Percentiles rank a stretch among this genome's conserved stretches.
Evolutionary conservation across 2,888 invertebrate genomes (phyloP).

Genomic region (Clivina fossor): DNA sequence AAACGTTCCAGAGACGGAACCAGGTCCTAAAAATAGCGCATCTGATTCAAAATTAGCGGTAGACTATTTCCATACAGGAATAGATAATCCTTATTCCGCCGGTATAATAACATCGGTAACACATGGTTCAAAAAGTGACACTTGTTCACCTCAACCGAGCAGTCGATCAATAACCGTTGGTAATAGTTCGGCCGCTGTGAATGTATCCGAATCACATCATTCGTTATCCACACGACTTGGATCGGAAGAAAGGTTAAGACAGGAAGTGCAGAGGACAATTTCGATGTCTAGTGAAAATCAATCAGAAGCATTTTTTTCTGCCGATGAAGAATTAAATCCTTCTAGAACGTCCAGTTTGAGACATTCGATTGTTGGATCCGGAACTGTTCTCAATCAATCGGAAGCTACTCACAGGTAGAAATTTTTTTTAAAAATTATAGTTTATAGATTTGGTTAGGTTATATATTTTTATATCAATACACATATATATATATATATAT

Average conservation of each 20-base stretch:
- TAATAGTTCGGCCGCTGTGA: slow-evolving; percentile 53
- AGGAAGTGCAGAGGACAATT: slow-evolving; percentile 75
- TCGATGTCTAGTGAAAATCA: slow-evolving; percentile 89
- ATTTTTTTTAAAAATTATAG: too few species aligned
- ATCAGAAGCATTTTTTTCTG: slow-evolving; percentile 90
- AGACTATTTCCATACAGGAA: slow-evolving; percentile 64
- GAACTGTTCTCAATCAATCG: slow-evolving; percentile 47
- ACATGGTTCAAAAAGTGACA: slow-evolving; percentile 38
- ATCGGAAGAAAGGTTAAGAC: slow-evolving; percentile 61
- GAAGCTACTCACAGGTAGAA: not conserved
- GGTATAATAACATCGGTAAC: slow-evolving; percentile 27
- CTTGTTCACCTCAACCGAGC: slow-evolving; percentile 52
- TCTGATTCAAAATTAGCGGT: slow-evolving; percentile 84
- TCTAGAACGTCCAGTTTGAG: slow-evolving; percentile 69
- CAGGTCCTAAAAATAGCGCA: slow-evolving; percentile 75
- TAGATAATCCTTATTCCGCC: slow-evolving; percentile 46
- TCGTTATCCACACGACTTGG: slow-evolving; percentile 63
- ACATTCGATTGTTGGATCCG: slow-evolving; percentile 66
- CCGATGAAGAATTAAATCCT: slow-evolving; percentile 79
- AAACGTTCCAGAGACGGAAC: slow-evolving; percentile 53
- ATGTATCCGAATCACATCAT: slow-evolving; percentile 68
- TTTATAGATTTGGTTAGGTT: too few species aligned
- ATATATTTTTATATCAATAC: too few species aligned
- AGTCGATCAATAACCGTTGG: slow-evolving; percentile 44
- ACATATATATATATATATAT: too few species aligned